Base-by-base conservation (phyloP, 2,113 vertebrate species). In the Rana temporaria region DNA sequence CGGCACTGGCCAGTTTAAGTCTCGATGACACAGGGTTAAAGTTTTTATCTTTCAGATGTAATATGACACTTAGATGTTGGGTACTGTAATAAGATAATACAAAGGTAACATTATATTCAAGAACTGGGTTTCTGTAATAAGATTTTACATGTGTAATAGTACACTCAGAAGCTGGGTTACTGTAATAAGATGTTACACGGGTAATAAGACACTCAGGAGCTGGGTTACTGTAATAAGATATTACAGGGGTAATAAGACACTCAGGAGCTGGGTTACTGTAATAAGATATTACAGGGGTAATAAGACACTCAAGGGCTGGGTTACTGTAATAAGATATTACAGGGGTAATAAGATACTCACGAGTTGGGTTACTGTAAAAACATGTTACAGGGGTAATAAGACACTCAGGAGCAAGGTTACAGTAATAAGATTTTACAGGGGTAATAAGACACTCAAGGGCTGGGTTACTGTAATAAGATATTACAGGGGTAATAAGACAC, bases 201-300 rank as follows among this genome's bases (percentile, higher is more conserved):
- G 16, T 24, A 56, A 55, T 30, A 53, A 55, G 30, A 53, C 69
- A 55, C 24, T 71, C 42, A 55, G 48, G 48, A 30, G 22, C n/a
- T 16, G 48, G 20, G 48, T 56, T 56, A 70, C 34, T 48, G 38
- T 70, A 69, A 69, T 48, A 69, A 48, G 32, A n/a, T 69, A 16
- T 69, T 69, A 69, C 34, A 42, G 66, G 34, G 34, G 38, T 48
- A 70, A 76, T 63, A 76, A 62, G 18, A n/a, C n/a, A 76, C 32
- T 14, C 26, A 22, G 12, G 56, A 60, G 67, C 32, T 12, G 34
- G 34, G 34, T 70, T 52, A 52, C 57, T 62, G 30, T 62, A 62
- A 62, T 48, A 76, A 8, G 4, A 7, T 72, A 8, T 67, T 34
- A 32, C 26, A 16, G 65, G 42, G 34, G 38, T 42, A 69, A 42